A percentile compares a stretch with the other conserved stretches of the same genome.
Evolutionary conservation across 2,113 vertebrate genomes (phyloP).

Genomic region (Pelusios castaneus): DNA sequence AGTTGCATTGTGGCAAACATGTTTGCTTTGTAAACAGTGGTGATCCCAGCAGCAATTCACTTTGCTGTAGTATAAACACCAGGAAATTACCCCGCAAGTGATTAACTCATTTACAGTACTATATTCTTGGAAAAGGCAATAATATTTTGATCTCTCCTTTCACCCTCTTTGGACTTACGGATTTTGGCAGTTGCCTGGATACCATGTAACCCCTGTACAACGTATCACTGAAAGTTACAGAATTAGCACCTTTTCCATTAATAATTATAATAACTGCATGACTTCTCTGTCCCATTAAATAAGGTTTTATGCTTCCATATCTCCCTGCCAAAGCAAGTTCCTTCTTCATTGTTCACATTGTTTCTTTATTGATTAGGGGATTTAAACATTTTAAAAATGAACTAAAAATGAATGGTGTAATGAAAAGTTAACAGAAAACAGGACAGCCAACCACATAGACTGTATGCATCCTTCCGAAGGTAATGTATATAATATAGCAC

Average conservation of each 20-base stretch:
- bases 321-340: not conserved
- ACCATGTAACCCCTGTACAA: constrained; percentile 8
- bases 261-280: constrained; percentile 33
- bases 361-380: not conserved
- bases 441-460: not conserved
- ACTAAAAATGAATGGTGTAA: not conserved
- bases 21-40: constrained; percentile 42
- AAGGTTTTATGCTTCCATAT: not conserved
- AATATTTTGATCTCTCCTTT: constrained; percentile 54
- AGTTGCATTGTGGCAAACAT: constrained; percentile 46
- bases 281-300: not conserved
- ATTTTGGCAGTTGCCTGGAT: constrained; percentile 49
- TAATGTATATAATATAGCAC: not conserved
- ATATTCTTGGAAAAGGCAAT: constrained; percentile 56
- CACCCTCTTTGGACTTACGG: constrained; percentile 36
- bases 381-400: not conserved
- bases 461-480: not conserved
- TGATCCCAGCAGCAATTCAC: constrained; percentile 40
- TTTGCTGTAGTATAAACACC: constrained; percentile 53
- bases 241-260: constrained; percentile 55
- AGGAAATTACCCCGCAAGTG: constrained; percentile 58
- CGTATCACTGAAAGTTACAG: constrained; percentile 34
- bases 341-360: not conserved
- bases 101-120: constrained; percentile 54
- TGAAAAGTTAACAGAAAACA: not conserved